Evolutionary conservation across 2,797 vertebrate species (phyloP).

Genomic region (Gouania willdenowi): DNA sequence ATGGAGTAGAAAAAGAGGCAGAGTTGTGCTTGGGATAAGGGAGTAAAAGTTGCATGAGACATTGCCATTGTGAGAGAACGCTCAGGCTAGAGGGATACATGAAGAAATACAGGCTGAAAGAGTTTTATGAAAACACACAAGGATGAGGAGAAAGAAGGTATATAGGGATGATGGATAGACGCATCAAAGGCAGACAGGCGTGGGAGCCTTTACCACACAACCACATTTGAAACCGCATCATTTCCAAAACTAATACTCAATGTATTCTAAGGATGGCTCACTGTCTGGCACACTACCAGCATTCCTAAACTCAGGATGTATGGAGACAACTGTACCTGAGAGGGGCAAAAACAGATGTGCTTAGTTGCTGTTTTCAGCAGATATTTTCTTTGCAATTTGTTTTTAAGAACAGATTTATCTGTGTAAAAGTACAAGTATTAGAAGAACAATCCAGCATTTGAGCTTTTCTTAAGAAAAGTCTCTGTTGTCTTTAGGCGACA

Average conservation of each 20-base stretch:
- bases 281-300: slow-evolving; percentile 45
- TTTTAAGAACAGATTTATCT: slow-evolving; percentile 2
- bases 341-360: slow-evolving; percentile 27
- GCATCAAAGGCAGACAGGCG: slow-evolving; percentile 45
- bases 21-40: slow-evolving; percentile 32
- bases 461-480: slow-evolving; percentile 34
- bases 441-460: slow-evolving; percentile 20
- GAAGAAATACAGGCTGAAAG: slow-evolving; percentile 25
- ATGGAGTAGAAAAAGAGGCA: neutral
- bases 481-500: slow-evolving; percentile 41
- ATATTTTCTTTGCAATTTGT: slow-evolving; percentile 2
- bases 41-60: slow-evolving; percentile 74
- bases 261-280: slow-evolving; percentile 62
- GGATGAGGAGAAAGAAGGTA: slow-evolving; percentile 15
- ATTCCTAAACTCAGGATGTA: slow-evolving; percentile 39
- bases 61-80: slow-evolving; percentile 58
- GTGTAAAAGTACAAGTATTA: slow-evolving; percentile 17
- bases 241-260: slow-evolving; percentile 52
- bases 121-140: slow-evolving; percentile 31
- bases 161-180: slow-evolving; percentile 49
- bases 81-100: slow-evolving; percentile 58
- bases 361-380: slow-evolving; percentile 25
- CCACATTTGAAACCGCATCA: slow-evolving; percentile 28
- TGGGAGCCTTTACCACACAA: slow-evolving; percentile 27
- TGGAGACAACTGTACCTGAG: slow-evolving; percentile 44